Conservation (phyloP, 2,797 vertebrate species). For the Amblyraja radiata region DNA sequence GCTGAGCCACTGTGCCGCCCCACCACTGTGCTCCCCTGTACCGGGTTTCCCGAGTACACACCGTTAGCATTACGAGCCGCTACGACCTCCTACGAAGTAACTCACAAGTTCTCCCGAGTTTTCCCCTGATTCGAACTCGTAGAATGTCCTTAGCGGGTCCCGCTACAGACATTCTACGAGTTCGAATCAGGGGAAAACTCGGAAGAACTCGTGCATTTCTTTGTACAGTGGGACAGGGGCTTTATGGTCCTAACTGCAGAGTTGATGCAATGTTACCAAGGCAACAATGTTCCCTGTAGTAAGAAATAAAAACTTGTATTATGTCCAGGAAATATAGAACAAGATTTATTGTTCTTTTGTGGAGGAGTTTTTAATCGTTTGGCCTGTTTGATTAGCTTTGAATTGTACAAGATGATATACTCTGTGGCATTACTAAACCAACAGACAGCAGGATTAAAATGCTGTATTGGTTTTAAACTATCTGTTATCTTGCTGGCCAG, state of each 20-base stretch:
- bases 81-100: too few relatives aligned
- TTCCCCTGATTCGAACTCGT: too few relatives aligned
- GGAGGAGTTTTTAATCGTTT: neutral
- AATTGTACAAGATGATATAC: neutral
- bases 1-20: too few relatives aligned
- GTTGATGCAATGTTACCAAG: neutral
- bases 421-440: neutral
- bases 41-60: too few relatives aligned
- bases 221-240: too few relatives aligned
- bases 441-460: neutral
- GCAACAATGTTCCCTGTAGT: neutral
- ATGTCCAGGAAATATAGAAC: neutral
- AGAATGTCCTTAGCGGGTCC: too few relatives aligned
- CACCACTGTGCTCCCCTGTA: too few relatives aligned
- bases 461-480: neutral
- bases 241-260: neutral
- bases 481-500: neutral
- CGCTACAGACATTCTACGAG: too few relatives aligned
- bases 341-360: neutral
- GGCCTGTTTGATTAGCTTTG: neutral
- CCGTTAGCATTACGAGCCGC: too few relatives aligned
- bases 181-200: too few relatives aligned
- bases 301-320: neutral
- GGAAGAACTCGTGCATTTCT: too few relatives aligned
- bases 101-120: too few relatives aligned